phyloP scores from a whole-genome alignment of 2,888 invertebrate species.

The Platerodrilus igneus region DNA sequence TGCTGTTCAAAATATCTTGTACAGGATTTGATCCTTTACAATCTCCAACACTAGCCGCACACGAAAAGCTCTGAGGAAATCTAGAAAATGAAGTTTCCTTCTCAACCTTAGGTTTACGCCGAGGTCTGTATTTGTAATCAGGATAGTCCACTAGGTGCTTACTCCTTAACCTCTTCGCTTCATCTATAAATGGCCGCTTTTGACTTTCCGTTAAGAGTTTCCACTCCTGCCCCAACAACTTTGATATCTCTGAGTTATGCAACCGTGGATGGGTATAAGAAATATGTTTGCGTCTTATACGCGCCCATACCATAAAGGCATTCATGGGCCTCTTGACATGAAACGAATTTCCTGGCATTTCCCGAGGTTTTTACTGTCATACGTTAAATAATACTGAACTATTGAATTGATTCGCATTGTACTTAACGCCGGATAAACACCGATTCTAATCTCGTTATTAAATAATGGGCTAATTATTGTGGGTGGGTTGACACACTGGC shows the following conservation, averaged over 20 bases:
- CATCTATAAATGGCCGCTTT: constrained; percentile 84
- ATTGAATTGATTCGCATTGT: constrained; percentile 37
- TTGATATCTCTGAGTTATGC: constrained; percentile 76
- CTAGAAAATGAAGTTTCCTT: no score
- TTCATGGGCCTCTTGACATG: constrained; percentile 95
- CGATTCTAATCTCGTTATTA: constrained; percentile 45
- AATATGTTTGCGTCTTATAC: constrained; percentile 75
- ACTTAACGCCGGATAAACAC: constrained; percentile 46
- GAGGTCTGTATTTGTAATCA: constrained; percentile 45
- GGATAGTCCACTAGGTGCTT: constrained; percentile 49
- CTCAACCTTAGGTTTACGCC: constrained; percentile 41
- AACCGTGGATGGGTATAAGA: constrained; percentile 77
- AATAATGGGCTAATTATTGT: constrained; percentile 41
- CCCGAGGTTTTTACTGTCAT: constrained; percentile 15
- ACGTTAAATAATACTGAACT: constrained; percentile 34
- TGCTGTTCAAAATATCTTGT: constrained; percentile 28
- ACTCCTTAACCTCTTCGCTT: constrained; percentile 61
- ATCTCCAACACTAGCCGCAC: no score
- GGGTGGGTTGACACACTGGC: constrained; percentile 35
- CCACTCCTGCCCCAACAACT: constrained; percentile 80
- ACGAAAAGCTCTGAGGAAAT: background rate
- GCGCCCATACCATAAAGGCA: constrained; percentile 85
- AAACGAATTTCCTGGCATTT: constrained; percentile 46
- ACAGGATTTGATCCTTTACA: constrained; percentile 25
- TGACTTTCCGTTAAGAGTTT: constrained; percentile 72